Conservation (phyloP, 2,113 vertebrate species). For the Probosciger aterrimus region DNA sequence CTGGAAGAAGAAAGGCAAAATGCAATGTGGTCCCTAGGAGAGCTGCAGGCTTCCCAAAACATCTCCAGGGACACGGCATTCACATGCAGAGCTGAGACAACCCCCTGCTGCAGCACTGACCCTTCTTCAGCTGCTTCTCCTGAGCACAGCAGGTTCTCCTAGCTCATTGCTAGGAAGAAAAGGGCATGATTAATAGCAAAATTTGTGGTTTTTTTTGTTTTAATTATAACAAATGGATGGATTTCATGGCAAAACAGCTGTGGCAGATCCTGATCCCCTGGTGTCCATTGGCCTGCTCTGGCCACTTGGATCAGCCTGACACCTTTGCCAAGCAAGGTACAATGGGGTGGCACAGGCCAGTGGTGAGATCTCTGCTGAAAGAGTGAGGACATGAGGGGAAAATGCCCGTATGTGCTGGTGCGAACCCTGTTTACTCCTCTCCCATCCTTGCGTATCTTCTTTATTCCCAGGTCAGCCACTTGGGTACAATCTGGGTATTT, state of each 20-base stretch:
- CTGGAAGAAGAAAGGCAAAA: neutral
- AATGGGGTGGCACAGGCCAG: neutral
- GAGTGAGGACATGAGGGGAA: neutral
- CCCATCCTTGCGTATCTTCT: neutral
- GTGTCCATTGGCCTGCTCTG: neutral
- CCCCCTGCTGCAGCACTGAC: neutral
- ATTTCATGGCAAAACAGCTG: neutral
- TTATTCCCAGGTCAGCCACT: neutral
- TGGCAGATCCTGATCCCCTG: neutral
- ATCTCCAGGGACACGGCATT: neutral
- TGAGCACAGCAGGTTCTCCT: neutral
- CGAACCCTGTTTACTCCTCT: neutral
- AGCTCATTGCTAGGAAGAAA: neutral
- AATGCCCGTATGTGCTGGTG: neutral
- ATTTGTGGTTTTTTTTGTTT: rapidly evolving
- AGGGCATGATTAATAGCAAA: neutral
- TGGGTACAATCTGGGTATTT: neutral
- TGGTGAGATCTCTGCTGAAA: neutral
- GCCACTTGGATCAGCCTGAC: neutral
- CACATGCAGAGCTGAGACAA: neutral
- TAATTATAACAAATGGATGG: neutral
- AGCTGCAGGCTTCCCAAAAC: neutral
- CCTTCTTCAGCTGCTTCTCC: neutral
- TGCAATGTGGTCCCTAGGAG: neutral
- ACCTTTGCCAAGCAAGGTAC: neutral